Evolutionary conservation across 92 coral and sea anemone genomes (phyloP).

Genomic region (Palythoa grandis): DNA sequence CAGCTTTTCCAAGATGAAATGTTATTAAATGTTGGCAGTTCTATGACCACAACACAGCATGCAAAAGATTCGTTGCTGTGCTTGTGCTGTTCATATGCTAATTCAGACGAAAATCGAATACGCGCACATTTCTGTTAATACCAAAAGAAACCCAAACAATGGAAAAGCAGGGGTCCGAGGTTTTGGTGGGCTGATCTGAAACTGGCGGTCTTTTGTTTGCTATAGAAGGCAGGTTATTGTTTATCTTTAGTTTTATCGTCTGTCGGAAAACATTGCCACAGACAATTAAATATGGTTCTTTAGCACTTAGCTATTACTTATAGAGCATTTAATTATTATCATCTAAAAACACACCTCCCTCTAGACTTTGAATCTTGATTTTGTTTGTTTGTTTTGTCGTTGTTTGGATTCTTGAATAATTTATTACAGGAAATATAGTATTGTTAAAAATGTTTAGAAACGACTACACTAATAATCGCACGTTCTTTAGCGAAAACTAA

Average conservation of each 20-base stretch:
- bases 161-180: constrained; percentile 56
- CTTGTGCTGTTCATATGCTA: constrained; percentile 31
- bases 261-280: constrained; percentile 71
- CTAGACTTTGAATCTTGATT: not conserved
- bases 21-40: not conserved
- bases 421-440: not conserved
- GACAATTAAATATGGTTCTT: constrained; percentile 57
- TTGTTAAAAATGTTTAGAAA: not conserved
- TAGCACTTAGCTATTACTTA: constrained; percentile 4
- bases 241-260: constrained; percentile 44
- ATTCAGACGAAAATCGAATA: not conserved
- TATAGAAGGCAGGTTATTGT: constrained; percentile 47
- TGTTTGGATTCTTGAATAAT: constrained; percentile 15
- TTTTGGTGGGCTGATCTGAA: constrained; percentile 40
- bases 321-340: constrained; percentile 9
- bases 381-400: not conserved
- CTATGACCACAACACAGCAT: constrained; percentile 6
- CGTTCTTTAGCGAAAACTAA: not conserved
- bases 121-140: constrained; percentile 10
- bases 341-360: constrained; percentile 33
- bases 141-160: constrained; percentile 55
- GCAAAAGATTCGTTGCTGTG: constrained; percentile 8
- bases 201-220: constrained; percentile 37
- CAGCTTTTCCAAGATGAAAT: not conserved
- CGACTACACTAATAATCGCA: not conserved